Conservation (phyloP, 2,113 vertebrate genomes). For the Trinectes maculatus region DNA sequence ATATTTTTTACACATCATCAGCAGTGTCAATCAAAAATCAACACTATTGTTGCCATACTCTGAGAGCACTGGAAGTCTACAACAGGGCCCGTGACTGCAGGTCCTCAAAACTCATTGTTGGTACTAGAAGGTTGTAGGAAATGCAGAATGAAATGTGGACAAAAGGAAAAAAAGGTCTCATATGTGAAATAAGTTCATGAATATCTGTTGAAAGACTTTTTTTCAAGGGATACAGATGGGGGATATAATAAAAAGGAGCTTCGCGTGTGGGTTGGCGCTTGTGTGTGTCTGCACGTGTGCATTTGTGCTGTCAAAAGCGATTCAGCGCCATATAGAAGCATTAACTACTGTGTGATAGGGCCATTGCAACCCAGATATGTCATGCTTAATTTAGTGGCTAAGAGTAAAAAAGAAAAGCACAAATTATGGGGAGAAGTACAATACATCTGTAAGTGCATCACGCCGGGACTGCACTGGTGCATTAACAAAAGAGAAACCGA, state of each 20-base stretch:
- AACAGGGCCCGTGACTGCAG: conserved; percentile 45
- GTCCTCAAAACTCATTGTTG: conserved; percentile 65
- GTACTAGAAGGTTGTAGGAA: conserved; percentile 43
- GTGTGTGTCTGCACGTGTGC: conserved; percentile 31
- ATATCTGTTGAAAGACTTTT: conserved; percentile 32
- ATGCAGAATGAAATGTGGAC: conserved; percentile 38
- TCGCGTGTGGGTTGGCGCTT: conserved; percentile 11
- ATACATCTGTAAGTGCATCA: conserved; percentile 41
- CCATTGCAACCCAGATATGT: conserved; percentile 78
- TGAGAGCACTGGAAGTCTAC: conserved; percentile 24
- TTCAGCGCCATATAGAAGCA: conserved; percentile 50
- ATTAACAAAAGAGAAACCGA: conserved; percentile 15
- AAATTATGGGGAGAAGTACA: conserved; percentile 63
- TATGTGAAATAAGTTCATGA: conserved; percentile 28
- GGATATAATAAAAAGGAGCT: conserved; percentile 37
- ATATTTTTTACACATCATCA: conserved; percentile 64
- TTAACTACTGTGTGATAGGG: conserved; percentile 65
- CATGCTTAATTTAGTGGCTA: conserved; percentile 77
- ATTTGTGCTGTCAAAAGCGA: conserved; percentile 61
- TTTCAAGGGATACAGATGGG: conserved; percentile 33
- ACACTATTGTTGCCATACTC: conserved; percentile 46
- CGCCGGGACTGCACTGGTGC: conserved; percentile 25
- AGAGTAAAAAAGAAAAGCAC: conserved; percentile 58
- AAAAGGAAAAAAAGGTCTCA: conserved; percentile 15
- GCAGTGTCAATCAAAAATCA: conserved; percentile 78